Evolutionary conservation across 2,888 invertebrate species (phyloP).

Genomic region (Acrobasis consociella): DNA sequence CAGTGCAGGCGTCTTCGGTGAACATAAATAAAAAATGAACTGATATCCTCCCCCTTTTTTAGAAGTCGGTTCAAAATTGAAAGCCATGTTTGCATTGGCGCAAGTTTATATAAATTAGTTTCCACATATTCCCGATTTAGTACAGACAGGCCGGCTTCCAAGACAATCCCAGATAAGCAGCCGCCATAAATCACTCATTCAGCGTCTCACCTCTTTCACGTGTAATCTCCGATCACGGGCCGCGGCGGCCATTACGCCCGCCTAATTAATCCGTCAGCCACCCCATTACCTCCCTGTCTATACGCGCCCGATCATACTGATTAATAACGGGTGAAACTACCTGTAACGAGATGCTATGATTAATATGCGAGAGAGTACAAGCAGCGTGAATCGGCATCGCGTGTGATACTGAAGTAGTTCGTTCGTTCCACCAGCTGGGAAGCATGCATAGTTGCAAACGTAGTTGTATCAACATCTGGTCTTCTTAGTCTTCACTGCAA

Average conservation of each 20-base stretch:
- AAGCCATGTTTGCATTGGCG: no score
- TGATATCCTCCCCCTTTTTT: no score
- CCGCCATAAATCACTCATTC: slow-evolving; percentile 9
- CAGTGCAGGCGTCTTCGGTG: no score
- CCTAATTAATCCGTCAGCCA: slow-evolving; percentile 25
- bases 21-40: no score
- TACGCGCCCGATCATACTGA: slow-evolving; percentile 15
- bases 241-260: not conserved
- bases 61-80: no score
- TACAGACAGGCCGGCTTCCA: not conserved
- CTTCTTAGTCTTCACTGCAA: no score
- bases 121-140: not conserved
- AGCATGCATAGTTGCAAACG: no score
- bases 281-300: slow-evolving; percentile 22
- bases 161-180: slow-evolving; percentile 4
- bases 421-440: no score
- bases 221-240: slow-evolving; percentile 16
- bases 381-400: no score
- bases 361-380: not conserved
- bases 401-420: no score
- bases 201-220: slow-evolving; percentile 13
- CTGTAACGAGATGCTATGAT: slow-evolving; percentile 6
- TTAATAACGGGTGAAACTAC: slow-evolving; percentile 14
- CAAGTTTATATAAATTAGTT: not conserved
- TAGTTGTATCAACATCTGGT: no score